Conservation (phyloP, 2,888 invertebrate species). For the Ecdyonurus torrentis region DNA sequence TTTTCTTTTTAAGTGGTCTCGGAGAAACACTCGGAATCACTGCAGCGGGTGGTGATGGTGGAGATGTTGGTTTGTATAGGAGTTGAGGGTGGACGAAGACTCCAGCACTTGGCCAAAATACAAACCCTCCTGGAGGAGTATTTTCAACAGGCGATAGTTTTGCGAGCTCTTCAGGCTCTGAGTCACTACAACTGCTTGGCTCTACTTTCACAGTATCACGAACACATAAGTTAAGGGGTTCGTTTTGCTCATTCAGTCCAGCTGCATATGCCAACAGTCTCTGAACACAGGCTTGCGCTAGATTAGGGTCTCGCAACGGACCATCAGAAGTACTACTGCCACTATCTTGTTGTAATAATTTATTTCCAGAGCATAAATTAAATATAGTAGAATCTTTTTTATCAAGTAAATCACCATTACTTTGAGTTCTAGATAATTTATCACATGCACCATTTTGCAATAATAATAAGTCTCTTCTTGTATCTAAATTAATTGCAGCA, state of each 20-base stretch:
- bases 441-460: not conserved
- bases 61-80: conserved; percentile 30
- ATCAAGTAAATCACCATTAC: not conserved
- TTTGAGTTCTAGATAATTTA: not conserved
- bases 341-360: not conserved
- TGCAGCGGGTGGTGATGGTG: conserved; percentile 10
- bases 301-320: not conserved
- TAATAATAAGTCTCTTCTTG: not conserved
- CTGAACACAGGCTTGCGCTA: not conserved
- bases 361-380: not conserved
- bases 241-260: conserved; percentile 32
- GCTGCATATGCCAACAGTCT: not conserved
- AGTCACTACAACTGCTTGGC: conserved; percentile 22
- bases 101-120: conserved; percentile 53
- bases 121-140: conserved; percentile 26
- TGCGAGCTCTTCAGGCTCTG: conserved; percentile 31
- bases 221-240: conserved; percentile 70
- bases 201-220: conserved; percentile 40
- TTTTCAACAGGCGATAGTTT: not conserved
- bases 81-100: conserved; percentile 57
- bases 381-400: not conserved
- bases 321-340: not conserved
- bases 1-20: conserved; percentile 32
- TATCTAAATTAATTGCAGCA: not conserved
- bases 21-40: conserved; percentile 8